A percentile compares a stretch with the other conserved stretches of the same genome.
These are phyloP conservation scores for Silvanus unidentatus DNA, from an alignment of 2,888 invertebrate genomes.

Conservation along the genomic window DNA sequence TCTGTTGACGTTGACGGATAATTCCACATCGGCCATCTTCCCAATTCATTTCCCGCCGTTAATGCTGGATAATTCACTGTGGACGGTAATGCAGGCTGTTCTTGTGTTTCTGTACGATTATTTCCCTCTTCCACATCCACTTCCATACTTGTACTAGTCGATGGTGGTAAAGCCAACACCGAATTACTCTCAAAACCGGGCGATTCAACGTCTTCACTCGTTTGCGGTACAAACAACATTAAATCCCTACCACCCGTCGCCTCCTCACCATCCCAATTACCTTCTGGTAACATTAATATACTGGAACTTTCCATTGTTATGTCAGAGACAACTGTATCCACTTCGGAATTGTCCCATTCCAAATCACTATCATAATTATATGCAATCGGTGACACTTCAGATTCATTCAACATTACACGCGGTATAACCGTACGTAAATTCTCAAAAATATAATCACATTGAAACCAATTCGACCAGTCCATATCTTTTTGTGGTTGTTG, in stretches of 20 bases:
- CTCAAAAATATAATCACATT: slow-evolving; percentile 66
- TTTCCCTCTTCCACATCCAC: slow-evolving; percentile 10
- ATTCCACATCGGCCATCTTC: slow-evolving; percentile 23
- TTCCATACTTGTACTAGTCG: slow-evolving; percentile 19
- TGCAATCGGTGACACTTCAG: slow-evolving; percentile 50
- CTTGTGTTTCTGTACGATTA: not conserved
- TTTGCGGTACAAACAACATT: slow-evolving; percentile 20
- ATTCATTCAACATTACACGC: slow-evolving; percentile 56
- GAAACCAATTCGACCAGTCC: slow-evolving; percentile 61
- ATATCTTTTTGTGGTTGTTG: slow-evolving; percentile 47
- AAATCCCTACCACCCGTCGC: slow-evolving; percentile 20
- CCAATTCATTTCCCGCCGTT: slow-evolving; percentile 40
- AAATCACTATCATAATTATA: slow-evolving; percentile 68
- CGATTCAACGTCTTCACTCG: slow-evolving; percentile 7
- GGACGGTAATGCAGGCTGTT: slow-evolving; percentile 23
- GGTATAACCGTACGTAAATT: slow-evolving; percentile 68
- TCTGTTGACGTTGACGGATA: slow-evolving; percentile 21
- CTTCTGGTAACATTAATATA: slow-evolving; percentile 22
- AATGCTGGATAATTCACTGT: slow-evolving; percentile 34
- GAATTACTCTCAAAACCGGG: slow-evolving; percentile 14
- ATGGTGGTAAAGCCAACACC: slow-evolving; percentile 22
- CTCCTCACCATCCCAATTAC: slow-evolving; percentile 13
- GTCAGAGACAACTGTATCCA: slow-evolving; percentile 52
- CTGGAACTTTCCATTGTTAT: slow-evolving; percentile 24
- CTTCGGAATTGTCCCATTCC: slow-evolving; percentile 69